Conservation (phyloP, 2,888 invertebrate species). For the Periphyllus acericola region DNA sequence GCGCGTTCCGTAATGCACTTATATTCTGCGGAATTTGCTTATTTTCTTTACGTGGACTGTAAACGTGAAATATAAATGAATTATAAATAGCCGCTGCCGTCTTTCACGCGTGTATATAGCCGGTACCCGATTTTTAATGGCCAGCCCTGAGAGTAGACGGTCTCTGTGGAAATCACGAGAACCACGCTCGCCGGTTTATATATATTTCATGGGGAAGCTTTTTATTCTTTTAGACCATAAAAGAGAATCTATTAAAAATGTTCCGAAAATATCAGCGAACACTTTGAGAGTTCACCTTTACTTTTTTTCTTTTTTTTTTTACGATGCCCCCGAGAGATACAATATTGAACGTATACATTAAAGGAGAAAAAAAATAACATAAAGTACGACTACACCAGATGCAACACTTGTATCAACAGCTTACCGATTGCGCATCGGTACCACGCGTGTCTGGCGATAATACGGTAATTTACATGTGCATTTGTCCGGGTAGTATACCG, state of each 20-base stretch:
- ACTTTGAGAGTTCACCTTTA: conserved; percentile 26
- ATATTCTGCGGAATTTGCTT: neutral
- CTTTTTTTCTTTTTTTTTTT: conserved; percentile 23
- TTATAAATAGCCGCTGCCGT: conserved; percentile 22
- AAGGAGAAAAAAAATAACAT: neutral
- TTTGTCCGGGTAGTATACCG: neutral
- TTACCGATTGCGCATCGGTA: neutral
- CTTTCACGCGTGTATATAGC: neutral
- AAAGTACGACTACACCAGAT: conserved; percentile 28
- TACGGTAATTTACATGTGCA: conserved; percentile 13
- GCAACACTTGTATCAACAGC: conserved; percentile 55
- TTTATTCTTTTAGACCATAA: conserved; percentile 37
- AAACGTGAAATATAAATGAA: conserved; percentile 10
- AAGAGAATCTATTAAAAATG: conserved; percentile 57
- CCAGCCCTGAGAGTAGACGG: neutral
- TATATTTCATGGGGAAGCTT: neutral
- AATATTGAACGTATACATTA: neutral
- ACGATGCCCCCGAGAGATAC: conserved; percentile 38
- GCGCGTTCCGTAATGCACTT: neutral
- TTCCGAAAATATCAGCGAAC: conserved; percentile 35
- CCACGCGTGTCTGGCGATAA: conserved; percentile 19
- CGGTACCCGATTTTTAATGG: conserved; percentile 41
- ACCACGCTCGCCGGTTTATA: conserved; percentile 12
- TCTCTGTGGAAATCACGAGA: conserved; percentile 56
- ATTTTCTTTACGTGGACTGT: neutral